These are phyloP conservation scores for Drosophila gunungcola DNA, from an alignment of 1,140 invertebrate species.

Conservation along the genomic window DNA sequence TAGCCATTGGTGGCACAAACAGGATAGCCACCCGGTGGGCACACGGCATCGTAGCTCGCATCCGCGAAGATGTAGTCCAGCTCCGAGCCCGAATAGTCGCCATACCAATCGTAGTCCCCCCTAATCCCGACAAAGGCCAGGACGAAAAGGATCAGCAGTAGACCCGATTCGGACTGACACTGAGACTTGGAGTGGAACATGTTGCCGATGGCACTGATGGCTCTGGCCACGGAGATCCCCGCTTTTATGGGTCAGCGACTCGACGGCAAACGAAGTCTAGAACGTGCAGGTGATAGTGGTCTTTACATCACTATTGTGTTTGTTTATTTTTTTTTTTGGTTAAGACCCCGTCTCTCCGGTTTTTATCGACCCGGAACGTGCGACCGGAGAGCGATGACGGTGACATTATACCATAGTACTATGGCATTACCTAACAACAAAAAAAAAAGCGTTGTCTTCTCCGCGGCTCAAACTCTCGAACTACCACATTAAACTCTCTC, in stretches of 20 bases:
- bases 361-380: conserved; percentile 33
- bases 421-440: conserved; percentile 26
- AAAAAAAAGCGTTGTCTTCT: conserved; percentile 10
- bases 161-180: not conserved
- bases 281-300: conserved; percentile 36
- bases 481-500: conserved; percentile 13
- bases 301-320: conserved; percentile 39
- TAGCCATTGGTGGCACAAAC: conserved; percentile 33
- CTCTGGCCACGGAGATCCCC: conserved; percentile 1
- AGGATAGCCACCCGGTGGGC: conserved; percentile 9
- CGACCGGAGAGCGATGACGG: conserved; percentile 1
- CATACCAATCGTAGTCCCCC: conserved; percentile 37
- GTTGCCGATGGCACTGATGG: conserved; percentile 39
- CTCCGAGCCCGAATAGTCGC: conserved; percentile 23
- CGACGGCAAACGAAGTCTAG: not conserved
- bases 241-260: conserved; percentile 35
- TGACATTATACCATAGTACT: not conserved
- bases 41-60: conserved; percentile 9
- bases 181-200: conserved; percentile 15
- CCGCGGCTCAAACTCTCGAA: conserved; percentile 17
- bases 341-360: not conserved
- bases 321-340: not conserved
- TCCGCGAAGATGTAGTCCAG: conserved; percentile 36
- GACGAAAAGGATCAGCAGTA: conserved; percentile 5
- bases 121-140: not conserved